Evolutionary conservation across 2,113 vertebrate genomes (phyloP).

Genomic region (Leptocoma aspasia): DNA sequence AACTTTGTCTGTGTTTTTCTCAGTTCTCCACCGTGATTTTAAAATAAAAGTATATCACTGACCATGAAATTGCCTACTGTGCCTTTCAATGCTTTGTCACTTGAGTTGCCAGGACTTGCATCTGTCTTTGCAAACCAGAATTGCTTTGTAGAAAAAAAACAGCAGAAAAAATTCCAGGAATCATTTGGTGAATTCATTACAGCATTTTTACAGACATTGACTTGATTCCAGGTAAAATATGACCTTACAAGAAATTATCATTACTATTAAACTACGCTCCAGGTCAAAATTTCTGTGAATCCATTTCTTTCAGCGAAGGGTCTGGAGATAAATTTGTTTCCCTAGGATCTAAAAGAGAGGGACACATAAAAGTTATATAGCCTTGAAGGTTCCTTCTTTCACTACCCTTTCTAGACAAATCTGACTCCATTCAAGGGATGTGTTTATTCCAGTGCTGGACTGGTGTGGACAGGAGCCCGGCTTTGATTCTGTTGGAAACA

Average conservation of each 20-base stretch:
- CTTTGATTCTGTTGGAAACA: constrained; percentile 10
- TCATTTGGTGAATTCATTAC: background rate
- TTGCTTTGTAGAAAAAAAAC: background rate
- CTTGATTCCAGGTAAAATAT: background rate
- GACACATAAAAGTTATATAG: background rate
- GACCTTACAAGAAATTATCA: background rate
- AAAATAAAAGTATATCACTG: background rate
- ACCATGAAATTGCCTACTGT: background rate
- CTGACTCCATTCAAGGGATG: background rate
- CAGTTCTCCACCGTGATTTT: background rate
- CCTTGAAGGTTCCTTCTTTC: background rate
- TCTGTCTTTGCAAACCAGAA: background rate
- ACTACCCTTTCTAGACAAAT: background rate
- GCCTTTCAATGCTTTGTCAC: background rate
- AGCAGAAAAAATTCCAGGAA: background rate
- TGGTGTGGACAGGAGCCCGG: background rate
- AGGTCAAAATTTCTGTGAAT: background rate
- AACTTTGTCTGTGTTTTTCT: background rate
- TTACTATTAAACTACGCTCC: background rate
- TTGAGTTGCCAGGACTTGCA: background rate
- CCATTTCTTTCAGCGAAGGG: background rate
- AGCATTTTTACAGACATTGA: background rate
- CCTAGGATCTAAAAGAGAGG: background rate
- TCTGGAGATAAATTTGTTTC: background rate
- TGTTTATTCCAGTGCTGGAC: constrained; percentile 55